phyloP scores from a whole-genome alignment of 2,797 vertebrate species.

The Morus bassanus region DNA sequence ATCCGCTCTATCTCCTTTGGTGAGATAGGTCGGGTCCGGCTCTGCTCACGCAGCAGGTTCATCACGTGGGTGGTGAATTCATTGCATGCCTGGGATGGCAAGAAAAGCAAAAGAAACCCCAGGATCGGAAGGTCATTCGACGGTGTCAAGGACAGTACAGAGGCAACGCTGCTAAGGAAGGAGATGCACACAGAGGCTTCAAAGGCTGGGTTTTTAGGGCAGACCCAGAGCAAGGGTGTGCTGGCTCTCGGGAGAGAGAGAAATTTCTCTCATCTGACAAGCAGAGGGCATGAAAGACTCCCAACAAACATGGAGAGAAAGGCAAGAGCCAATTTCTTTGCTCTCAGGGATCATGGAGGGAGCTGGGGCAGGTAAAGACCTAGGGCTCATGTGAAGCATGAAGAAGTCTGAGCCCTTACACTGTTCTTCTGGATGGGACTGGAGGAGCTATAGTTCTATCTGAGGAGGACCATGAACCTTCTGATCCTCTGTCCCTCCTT shows the following conservation, averaged over 20 bases:
- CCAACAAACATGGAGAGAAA: not conserved
- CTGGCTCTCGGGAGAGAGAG: not conserved
- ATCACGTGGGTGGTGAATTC: constrained; percentile 99
- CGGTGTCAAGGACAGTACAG: fast-evolving
- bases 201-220: not conserved
- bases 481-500: not conserved
- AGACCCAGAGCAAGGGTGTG: not conserved
- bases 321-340: not conserved
- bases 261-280: not conserved
- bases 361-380: not conserved
- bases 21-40: constrained; percentile 93
- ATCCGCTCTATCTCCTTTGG: constrained; percentile 98
- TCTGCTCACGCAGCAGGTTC: constrained; percentile 96
- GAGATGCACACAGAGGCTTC: not conserved
- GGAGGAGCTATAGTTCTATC: not conserved
- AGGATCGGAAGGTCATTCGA: constrained; percentile 52
- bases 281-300: not conserved
- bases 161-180: not conserved
- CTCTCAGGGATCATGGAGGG: not conserved
- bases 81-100: constrained; percentile 86
- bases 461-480: not conserved
- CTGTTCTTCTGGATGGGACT: not conserved
- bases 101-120: constrained; percentile 55
- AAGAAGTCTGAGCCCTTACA: not conserved
- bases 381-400: not conserved